Conservation (phyloP, 2,888 invertebrate species). For the Seira sanloemensis region DNA sequence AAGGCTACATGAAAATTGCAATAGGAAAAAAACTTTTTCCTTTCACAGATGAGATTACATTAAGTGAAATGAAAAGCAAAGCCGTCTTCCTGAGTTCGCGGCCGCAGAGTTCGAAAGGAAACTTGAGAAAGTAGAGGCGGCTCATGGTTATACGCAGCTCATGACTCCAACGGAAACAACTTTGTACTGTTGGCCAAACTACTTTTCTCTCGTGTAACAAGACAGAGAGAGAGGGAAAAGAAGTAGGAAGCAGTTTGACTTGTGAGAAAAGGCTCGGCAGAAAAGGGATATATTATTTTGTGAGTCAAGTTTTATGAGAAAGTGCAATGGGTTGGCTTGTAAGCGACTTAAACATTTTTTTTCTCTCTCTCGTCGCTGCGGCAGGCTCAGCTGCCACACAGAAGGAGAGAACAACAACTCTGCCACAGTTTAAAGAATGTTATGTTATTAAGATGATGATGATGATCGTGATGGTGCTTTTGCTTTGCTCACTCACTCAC, state of each 20-base stretch:
- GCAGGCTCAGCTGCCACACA: neutral
- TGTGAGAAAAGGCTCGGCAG: neutral
- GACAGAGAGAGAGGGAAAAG: neutral
- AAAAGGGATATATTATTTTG: too few relatives aligned
- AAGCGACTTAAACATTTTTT: neutral
- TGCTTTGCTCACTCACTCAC: constrained; percentile 53
- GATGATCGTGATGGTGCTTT: constrained; percentile 43
- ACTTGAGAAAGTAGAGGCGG: too few relatives aligned
- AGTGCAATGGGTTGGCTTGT: neutral
- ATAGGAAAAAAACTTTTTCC: neutral
- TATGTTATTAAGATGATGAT: constrained; percentile 35
- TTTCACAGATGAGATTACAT: constrained; percentile 6
- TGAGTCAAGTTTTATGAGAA: neutral
- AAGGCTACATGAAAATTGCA: too few relatives aligned
- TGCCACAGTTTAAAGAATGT: constrained; percentile 42
- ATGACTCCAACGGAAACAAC: neutral
- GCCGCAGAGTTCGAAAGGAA: neutral
- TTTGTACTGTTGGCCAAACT: neutral
- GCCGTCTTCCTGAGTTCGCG: neutral
- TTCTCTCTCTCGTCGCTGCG: too few relatives aligned
- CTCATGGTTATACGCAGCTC: too few relatives aligned
- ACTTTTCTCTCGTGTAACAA: neutral
- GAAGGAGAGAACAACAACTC: constrained; percentile 28
- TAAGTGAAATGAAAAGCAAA: constrained; percentile 12
- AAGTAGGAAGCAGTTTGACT: neutral